Evolutionary conservation across 2,797 vertebrate species (phyloP), one percentile per base, ranked within the genome.

Genomic region (Acipenser oxyrinchus): DNA sequence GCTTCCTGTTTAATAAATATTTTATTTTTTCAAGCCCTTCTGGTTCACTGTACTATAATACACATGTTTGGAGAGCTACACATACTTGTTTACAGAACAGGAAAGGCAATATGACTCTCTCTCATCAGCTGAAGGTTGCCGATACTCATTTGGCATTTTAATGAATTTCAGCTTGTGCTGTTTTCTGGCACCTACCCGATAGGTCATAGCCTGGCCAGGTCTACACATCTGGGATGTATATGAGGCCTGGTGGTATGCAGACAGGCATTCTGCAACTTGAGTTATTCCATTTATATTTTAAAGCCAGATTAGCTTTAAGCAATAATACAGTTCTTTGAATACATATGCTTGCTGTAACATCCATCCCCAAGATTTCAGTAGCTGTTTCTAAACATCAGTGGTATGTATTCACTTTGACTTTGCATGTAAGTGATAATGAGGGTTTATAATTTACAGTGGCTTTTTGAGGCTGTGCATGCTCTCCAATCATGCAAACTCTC

Each of bases 171-270:
- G 69, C 68, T 79, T 75, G 81, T 83, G 75, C 71, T 79, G 69
- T 81, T 85, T 82, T 81, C 82, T 78, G 71, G 75, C 84, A 81
- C 82, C 81, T 78, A 57, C 6, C 75, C 77, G 83, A 15, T 76
- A 88, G 80, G 84, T 85, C 77, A 55, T 8, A 72, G 74, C 74
- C 68, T 67, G 80, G 80, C 75, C 77, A 77, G 72, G 73, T 23
- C 11, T 66, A 68, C 81, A 78, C 86, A 87, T 88, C 83, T 89
- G 86, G 86, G 83, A 81, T 73, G 68, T 37, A 62, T 51, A 82
- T 81, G 77, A 83, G 77, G 76, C 65, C 70, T 62, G 62, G 66
- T 73, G 81, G 72, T 88, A 90, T 69, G 86, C 80, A 83, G 84
- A 65, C 73, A 75, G 74, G 83, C 84, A 85, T 89, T 88, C 81